Base-by-base conservation (phyloP, 2,888 invertebrate species). In the Cremastobaeus sp. region DNA sequence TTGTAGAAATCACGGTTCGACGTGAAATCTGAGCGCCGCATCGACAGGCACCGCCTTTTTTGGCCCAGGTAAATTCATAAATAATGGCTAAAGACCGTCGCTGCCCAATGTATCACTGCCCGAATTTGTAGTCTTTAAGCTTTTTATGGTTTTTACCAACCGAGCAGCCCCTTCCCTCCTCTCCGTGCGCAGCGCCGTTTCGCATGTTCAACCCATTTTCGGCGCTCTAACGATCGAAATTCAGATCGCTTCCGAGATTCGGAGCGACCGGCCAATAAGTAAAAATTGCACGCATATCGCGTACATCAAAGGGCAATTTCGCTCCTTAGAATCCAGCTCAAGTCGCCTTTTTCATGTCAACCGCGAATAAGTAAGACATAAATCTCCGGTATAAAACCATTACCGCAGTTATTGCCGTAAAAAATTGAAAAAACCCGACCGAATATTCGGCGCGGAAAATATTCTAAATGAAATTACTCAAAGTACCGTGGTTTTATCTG, bases 51-150 rank as follows among this genome's bases (percentile, higher is more conserved):
- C 77, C 74, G 76, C 81, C 84, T 84, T 84, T 81, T 82, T 81
- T 79, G 81, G 79, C 70, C 72, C 79, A 76, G 80, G 79, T 80
- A 85, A 86, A 85, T 86, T 85, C 85, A 85, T 86, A 86, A 86
- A 86, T 86, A 85, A 85, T 83, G 82, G 82, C 80, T 82, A 82
- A 83, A 83, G 82, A 83, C 74, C 77, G 73, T 72, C 65, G 72
- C 65, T 68, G 69, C 76, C 79, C 77, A 79, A 77, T 82, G 79
- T 75, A 78, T 78, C 79, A 75, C 79, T 60, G 76, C 66, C 77
- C 80, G 81, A 83, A 86, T 86, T 86, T 85, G 84, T 85, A 84
- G 81, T 84, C 85, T 83, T 85, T 83, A 83, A 83, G 78, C 83
- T 83, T 83, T 85, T 86, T 84, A 84, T 81, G 81, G 83, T 83